These are phyloP conservation scores for Pocota personata DNA, from an alignment of 2,888 invertebrate genomes.

Conservation along the genomic window DNA sequence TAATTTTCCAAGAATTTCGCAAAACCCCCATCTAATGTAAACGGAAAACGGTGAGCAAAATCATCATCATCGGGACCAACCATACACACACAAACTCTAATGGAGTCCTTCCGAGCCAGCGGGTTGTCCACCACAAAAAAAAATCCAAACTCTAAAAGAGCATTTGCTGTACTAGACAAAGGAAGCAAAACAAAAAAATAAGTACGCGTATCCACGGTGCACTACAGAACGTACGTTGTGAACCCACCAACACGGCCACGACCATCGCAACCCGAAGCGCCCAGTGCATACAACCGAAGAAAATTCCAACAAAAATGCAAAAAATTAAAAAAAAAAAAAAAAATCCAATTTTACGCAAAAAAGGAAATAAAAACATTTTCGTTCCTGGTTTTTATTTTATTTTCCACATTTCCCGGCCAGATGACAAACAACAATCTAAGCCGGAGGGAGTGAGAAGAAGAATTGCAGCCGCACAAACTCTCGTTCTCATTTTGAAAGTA, in stretches of 20 bases:
- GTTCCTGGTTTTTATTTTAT: conserved; percentile 47
- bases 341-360: conserved; percentile 57
- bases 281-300: conserved; percentile 52
- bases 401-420: conserved; percentile 68
- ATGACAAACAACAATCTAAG: conserved; percentile 68
- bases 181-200: conserved; percentile 14
- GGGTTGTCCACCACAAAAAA: conserved; percentile 51
- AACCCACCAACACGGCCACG: conserved; percentile 60
- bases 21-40: conserved; percentile 54
- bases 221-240: conserved; percentile 57
- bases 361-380: conserved; percentile 27
- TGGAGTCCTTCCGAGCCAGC: conserved; percentile 67
- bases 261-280: conserved; percentile 68
- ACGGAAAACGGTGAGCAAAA: conserved; percentile 65
- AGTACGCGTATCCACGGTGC: conserved; percentile 54
- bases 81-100: conserved; percentile 52
- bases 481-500: conserved; percentile 56
- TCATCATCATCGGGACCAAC: too few species aligned
- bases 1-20: conserved; percentile 68
- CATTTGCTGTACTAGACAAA: conserved; percentile 44
- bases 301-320: conserved; percentile 64
- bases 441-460: conserved; percentile 56
- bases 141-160: conserved; percentile 31
- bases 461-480: conserved; percentile 40
- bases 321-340: too few species aligned